Evolutionary conservation across 2,888 invertebrate species (phyloP).

Genomic region (Timema podura): DNA sequence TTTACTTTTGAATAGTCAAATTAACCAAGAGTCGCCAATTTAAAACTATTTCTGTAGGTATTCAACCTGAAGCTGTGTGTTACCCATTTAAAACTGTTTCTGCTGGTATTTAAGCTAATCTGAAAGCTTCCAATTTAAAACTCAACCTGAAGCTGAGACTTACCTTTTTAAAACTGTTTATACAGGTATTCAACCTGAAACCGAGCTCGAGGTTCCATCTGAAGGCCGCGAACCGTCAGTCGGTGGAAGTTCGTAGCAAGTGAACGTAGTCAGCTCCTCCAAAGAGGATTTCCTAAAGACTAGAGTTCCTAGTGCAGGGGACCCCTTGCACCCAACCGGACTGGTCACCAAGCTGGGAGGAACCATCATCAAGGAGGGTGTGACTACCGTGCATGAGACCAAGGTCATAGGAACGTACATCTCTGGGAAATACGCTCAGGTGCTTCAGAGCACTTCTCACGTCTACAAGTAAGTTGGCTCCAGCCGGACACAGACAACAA

Average conservation of each 20-base stretch:
- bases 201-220: constrained; percentile 58
- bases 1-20: too few relatives aligned
- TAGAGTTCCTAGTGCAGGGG: constrained; percentile 48
- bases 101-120: too few relatives aligned
- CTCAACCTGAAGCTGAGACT: too few relatives aligned
- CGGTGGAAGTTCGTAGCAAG: constrained; percentile 45
- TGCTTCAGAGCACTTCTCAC: constrained; percentile 76
- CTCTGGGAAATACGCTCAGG: constrained; percentile 84
- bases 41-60: too few relatives aligned
- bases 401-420: constrained; percentile 87
- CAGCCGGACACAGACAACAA: too few relatives aligned
- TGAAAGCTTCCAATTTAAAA: too few relatives aligned
- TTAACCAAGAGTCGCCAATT: too few relatives aligned
- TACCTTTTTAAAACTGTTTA: too few relatives aligned
- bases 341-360: constrained; percentile 81
- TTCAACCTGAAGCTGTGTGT: constrained; percentile 75
- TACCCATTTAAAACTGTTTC: too few relatives aligned
- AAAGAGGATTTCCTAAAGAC: constrained; percentile 1
- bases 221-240: constrained; percentile 47
- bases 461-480: constrained; percentile 43
- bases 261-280: constrained; percentile 4
- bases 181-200: constrained; percentile 62
- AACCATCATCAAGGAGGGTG: constrained; percentile 74
- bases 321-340: constrained; percentile 69
- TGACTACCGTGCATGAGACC: constrained; percentile 81